Evolutionary conservation across 1,140 invertebrate genomes (phyloP), one percentile per base, ranked within the genome.

Genomic region (Neotoxoptera formosana): DNA sequence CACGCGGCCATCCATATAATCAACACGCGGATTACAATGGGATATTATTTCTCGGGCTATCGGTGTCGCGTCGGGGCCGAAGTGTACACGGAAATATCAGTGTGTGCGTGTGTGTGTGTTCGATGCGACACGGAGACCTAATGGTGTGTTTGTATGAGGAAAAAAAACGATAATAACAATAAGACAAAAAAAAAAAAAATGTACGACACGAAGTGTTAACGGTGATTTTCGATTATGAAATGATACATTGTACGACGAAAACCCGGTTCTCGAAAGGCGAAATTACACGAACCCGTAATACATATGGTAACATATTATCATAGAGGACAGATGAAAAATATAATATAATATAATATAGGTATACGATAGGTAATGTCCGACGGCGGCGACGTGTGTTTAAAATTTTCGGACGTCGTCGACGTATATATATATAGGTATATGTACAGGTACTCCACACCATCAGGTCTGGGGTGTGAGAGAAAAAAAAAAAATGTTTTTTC

Each of bases 211-310:
- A 86, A 45, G 81, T 53, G 91, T 83, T 51, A 91, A 92, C 91
- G 91, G 91, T 93, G 91, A 93, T 93, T 93, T 56, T 86, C 91
- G 91, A 93, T 93, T 93, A 86, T 34, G 25, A 93, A 86, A 93
- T 56, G 14, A 93, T 41, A 84, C n/a, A 86, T 84, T 86, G 81
- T 84, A 34, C 76, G n/a, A 89, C 88, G 91, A 83, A n/a, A n/a
- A 41, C n/a, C 20, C 76, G 81, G 51, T 83, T 92, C 25, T 84
- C 34, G 23, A 36, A 23, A 53, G 48, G 48, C 30, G 30, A 86
- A 53, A 93, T 41, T 23, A 41, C 36, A 84, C 41, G 36, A 48
- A 84, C 47, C 23, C 6, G 21, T 20, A 53, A 23, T 53, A 51
- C 48, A 48, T 14, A 14, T 11, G 47, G 11, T 14, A 48, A 8